These are phyloP conservation scores for Syrrhaptes paradoxus DNA, from an alignment of 2,113 vertebrate genomes.

Conservation along the genomic window DNA sequence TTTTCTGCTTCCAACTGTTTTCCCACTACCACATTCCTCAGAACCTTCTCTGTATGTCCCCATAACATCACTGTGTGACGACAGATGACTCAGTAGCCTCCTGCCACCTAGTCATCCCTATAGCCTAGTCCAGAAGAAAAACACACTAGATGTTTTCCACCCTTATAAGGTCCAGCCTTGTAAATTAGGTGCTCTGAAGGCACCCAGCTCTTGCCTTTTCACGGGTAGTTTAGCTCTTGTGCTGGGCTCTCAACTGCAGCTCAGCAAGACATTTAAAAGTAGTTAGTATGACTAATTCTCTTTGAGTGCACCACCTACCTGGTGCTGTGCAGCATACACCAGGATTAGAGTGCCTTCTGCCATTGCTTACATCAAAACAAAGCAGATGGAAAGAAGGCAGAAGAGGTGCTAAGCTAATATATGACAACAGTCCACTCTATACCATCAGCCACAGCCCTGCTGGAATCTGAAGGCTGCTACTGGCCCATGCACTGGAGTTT, in stretches of 20 bases:
- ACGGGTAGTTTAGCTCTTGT: background rate
- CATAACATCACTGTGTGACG: background rate
- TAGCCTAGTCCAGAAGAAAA: constrained; percentile 8
- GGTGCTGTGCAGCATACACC: background rate
- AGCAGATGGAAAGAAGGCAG: background rate
- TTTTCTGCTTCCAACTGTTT: background rate
- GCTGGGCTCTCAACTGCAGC: background rate
- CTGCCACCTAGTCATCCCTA: background rate
- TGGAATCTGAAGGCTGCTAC: background rate
- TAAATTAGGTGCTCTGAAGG: background rate
- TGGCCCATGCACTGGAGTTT: background rate
- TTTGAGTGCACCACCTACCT: constrained; percentile 15
- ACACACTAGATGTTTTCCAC: background rate
- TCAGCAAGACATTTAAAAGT: background rate
- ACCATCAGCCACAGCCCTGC: background rate
- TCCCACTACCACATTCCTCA: background rate
- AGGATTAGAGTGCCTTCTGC: background rate
- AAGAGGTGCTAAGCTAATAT: background rate
- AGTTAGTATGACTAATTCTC: background rate
- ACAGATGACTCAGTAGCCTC: background rate
- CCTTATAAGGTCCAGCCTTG: background rate
- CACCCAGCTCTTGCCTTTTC: background rate
- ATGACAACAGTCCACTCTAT: background rate
- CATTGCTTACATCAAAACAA: background rate
- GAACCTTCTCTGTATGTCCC: background rate